Conservation (phyloP, 2,113 vertebrate species). For the Eulemur macaco region DNA sequence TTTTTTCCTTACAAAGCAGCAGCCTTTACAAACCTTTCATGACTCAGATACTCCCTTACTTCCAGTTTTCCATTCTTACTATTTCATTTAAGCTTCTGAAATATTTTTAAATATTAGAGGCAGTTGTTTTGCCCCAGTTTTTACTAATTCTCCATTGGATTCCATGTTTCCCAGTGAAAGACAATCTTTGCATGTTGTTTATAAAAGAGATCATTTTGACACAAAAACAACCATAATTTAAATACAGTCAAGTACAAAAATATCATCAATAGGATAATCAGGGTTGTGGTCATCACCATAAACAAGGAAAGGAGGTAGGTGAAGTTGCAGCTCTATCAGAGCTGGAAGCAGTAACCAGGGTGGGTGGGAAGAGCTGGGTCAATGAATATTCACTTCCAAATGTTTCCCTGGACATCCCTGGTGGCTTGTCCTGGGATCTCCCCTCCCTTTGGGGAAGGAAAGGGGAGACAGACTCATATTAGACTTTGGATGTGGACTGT, state of each 20-base stretch:
- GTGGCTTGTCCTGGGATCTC: background rate
- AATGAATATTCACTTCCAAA: background rate
- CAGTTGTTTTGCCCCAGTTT: background rate
- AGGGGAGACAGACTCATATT: background rate
- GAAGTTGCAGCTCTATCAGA: background rate
- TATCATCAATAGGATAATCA: background rate
- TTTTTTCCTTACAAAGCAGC: background rate
- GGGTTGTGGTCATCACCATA: background rate
- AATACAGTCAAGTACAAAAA: background rate
- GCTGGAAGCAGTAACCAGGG: background rate
- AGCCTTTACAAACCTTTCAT: background rate
- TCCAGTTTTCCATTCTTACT: background rate
- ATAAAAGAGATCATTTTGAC: background rate
- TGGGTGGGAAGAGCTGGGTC: background rate
- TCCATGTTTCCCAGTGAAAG: background rate
- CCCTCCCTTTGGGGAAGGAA: background rate
- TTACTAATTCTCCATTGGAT: background rate
- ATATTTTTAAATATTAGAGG: background rate
- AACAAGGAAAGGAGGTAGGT: too few species aligned
- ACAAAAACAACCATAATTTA: background rate
- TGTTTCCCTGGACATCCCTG: background rate
- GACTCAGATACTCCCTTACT: background rate
- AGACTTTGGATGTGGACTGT: background rate
- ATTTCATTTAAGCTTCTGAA: background rate
- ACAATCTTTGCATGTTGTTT: background rate